Conservation (phyloP, 2,888 invertebrate genomes). For the Drosophila pegasa region DNA sequence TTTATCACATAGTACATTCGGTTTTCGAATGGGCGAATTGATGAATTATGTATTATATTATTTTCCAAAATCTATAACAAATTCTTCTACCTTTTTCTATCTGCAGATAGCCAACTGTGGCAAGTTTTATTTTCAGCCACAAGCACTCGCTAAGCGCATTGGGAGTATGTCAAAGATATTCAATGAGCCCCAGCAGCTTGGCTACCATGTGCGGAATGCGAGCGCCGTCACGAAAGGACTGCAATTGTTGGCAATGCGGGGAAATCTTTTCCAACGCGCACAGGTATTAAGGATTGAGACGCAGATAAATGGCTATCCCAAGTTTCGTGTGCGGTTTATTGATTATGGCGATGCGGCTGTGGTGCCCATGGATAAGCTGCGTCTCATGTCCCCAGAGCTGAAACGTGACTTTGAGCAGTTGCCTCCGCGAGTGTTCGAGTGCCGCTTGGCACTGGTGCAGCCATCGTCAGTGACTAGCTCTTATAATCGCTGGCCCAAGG, state of each 20-base stretch:
- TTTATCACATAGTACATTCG: too few species aligned
- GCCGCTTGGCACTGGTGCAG: constrained; percentile 89
- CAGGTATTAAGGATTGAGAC: constrained; percentile 85
- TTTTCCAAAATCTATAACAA: too few species aligned
- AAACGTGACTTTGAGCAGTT: constrained; percentile 61
- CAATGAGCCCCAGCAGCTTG: constrained; percentile 81
- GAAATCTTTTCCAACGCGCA: constrained; percentile 86
- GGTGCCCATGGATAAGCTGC: constrained; percentile 85
- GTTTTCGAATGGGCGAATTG: too few species aligned
- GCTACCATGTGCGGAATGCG: constrained; percentile 63
- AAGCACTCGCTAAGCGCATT: constrained; percentile 72
- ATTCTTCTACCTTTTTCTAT: background rate
- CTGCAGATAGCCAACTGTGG: constrained; percentile 80
- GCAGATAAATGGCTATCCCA: constrained; percentile 55
- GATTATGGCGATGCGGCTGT: constrained; percentile 90
- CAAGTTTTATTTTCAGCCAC: constrained; percentile 84
- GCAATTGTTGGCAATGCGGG: constrained; percentile 87
- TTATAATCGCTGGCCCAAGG: constrained; percentile 87
- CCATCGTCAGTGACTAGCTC: constrained; percentile 88
- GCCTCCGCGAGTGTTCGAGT: constrained; percentile 90
- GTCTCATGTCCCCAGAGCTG: constrained; percentile 79
- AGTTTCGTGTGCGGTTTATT: constrained; percentile 89
- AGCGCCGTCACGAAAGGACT: constrained; percentile 85
- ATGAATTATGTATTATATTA: too few species aligned
- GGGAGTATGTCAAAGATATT: constrained; percentile 83